Evolutionary conservation across 2,797 vertebrate genomes (phyloP), one percentile per base, ranked within the genome.

Genomic region (Alcedo atthis): DNA sequence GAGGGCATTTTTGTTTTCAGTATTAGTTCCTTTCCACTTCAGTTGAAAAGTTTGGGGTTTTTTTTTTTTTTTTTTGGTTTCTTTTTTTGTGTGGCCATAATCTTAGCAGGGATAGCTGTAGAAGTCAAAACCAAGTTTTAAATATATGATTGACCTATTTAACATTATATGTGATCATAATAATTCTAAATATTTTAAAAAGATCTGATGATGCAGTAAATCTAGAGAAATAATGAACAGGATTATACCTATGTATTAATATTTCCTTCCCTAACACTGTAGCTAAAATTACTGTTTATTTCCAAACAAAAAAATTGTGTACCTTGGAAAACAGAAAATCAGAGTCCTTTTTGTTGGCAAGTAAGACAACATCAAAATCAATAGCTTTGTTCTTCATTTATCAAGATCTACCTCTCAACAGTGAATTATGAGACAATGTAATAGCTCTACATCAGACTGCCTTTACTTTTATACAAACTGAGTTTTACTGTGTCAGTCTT

Each of bases 401-500:
- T 96, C 94, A 97, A 95, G 92, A 95, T 87, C 76, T 94, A 96
- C 86, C 79, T 91, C 92, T 95, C 93, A 96, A 92, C 17, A 89
- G 94, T 94, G 93, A 97, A 96, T 97, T 97, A 96, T 95, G 95
- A 97, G 97, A 97, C 97, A 97, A 97, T 96, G 95, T 96, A 97
- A 97, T 97, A 96, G 97, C 94, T 97, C 96, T 96, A 95, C 93
- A 97, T 98, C 96, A 97, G 97, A 97, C 96, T 97, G 96, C 96
- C 97, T 98, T 96, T 96, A 94, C 94, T 97, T 97, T 98, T 97
- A 97, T 97, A 97, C 96, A 98, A 97, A 97, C 96, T 91, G 94
- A 97, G 94, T 95, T 97, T 98, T 97, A 97, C 95, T 89, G 82
- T 98, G 98, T 98, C 98, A 98, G 95, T 89, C 97, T 97, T 97